Percentiles rank a stretch among this genome's conserved stretches.
Conservation (phyloP, 2,113 vertebrate genomes). For the Cygnus buccinator region DNA sequence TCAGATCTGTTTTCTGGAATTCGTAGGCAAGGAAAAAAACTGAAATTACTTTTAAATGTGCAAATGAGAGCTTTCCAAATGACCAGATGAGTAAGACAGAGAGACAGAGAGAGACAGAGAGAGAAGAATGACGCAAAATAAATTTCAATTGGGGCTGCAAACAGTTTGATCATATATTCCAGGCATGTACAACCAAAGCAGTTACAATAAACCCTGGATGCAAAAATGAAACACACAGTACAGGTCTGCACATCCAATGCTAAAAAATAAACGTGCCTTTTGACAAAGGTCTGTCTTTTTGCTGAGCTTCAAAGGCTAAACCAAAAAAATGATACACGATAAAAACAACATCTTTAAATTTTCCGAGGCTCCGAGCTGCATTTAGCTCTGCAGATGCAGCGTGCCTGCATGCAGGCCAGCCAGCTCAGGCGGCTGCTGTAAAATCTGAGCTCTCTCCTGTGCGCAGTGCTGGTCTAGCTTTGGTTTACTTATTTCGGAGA, state of each 20-base stretch:
- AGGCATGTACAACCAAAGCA: constrained; percentile 38
- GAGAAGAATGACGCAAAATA: background rate
- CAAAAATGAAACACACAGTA: background rate
- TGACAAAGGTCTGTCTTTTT: constrained; percentile 19
- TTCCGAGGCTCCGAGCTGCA: background rate
- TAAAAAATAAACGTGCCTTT: background rate
- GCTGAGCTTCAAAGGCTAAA: constrained; percentile 18
- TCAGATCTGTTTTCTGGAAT: background rate
- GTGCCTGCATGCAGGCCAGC: background rate
- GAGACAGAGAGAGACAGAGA: background rate
- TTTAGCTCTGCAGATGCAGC: constrained; percentile 23
- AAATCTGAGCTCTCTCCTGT: constrained; percentile 5
- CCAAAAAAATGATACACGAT: background rate
- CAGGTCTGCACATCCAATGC: background rate
- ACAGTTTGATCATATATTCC: constrained; percentile 44
- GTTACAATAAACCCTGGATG: background rate
- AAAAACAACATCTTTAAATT: constrained; percentile 17
- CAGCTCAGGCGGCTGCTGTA: background rate
- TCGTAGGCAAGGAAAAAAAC: background rate
- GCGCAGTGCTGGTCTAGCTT: background rate
- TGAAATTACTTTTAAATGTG: constrained; percentile 29
- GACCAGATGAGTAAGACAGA: constrained; percentile 13
- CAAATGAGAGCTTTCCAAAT: constrained; percentile 49
- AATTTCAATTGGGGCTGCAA: constrained; percentile 12
- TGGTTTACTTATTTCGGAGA: constrained; percentile 14